Evolutionary conservation across 2,797 vertebrate genomes (phyloP).

Genomic region (Galaxias olidus): DNA sequence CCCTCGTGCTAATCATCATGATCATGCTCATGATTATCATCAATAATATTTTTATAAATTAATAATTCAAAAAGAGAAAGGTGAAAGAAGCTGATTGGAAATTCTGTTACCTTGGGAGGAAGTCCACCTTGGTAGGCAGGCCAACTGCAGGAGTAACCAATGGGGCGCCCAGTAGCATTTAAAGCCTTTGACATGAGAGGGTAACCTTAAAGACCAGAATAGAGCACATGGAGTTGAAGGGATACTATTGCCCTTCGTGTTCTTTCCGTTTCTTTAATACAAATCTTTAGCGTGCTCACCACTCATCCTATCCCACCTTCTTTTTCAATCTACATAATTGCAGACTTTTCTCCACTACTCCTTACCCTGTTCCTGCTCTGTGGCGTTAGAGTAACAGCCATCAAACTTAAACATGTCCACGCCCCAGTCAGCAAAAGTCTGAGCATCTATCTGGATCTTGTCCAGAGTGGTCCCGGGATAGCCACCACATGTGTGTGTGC

Average conservation of each 20-base stretch:
- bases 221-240: slow-evolving; percentile 1
- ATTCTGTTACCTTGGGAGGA: slow-evolving; percentile 79
- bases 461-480: slow-evolving; percentile 88
- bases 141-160: slow-evolving; percentile 92
- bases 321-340: too few species aligned
- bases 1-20: too few species aligned
- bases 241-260: background rate
- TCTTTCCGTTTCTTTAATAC: background rate
- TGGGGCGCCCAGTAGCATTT: slow-evolving; percentile 85
- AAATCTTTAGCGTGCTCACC: slow-evolving; percentile 2
- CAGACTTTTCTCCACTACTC: too few species aligned
- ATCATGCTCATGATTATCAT: too few species aligned
- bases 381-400: slow-evolving; percentile 84
- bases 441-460: slow-evolving; percentile 78
- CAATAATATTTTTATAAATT: too few species aligned
- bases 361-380: slow-evolving; percentile 71
- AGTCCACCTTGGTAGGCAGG: slow-evolving; percentile 89
- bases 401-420: slow-evolving; percentile 95
- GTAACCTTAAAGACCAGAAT: slow-evolving; percentile 74
- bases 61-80: too few species aligned
- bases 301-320: background rate
- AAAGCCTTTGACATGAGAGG: slow-evolving; percentile 88
- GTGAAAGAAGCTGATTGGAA: slow-evolving; percentile 80
- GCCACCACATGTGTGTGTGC: slow-evolving; percentile 83
- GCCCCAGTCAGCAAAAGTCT: slow-evolving; percentile 89